Evolutionary conservation across 35 echinoderm and acorn worm genomes (phyloP).

Genomic region (Patiria miniata): DNA sequence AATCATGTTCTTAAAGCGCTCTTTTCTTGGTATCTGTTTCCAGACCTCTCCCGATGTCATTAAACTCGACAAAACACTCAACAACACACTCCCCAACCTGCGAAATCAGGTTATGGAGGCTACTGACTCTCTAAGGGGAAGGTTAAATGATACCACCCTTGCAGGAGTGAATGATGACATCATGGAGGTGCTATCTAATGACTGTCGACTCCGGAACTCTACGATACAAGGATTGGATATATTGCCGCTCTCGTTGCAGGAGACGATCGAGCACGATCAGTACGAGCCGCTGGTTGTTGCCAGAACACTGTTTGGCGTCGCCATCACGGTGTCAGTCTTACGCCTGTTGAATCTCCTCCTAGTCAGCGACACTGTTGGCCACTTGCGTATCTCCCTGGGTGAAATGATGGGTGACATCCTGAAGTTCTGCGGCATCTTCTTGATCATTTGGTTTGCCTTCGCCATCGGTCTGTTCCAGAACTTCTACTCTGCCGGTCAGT

Average conservation of each 20-base stretch:
- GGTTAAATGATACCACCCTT: neutral
- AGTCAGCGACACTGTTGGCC: slow-evolving; percentile 21
- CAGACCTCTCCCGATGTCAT: neutral
- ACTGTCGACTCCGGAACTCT: neutral
- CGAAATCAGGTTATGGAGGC: neutral
- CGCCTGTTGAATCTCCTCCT: slow-evolving; percentile 24
- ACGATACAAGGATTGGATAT: neutral
- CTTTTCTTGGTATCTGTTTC: neutral
- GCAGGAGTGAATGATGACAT: neutral
- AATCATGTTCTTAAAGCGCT: too few species aligned
- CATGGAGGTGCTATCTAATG: neutral
- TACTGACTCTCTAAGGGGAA: neutral
- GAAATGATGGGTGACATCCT: slow-evolving; percentile 13
- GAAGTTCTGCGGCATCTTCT: slow-evolving; percentile 28
- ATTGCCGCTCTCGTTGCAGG: neutral
- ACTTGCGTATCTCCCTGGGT: slow-evolving; percentile 7
- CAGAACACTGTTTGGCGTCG: neutral
- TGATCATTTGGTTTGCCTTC: slow-evolving; percentile 21
- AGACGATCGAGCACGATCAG: neutral
- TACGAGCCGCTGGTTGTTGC: slow-evolving; percentile 31
- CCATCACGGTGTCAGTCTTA: slow-evolving; percentile 14
- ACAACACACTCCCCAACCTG: neutral
- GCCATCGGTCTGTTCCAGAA: slow-evolving; percentile 18
- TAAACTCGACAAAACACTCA: neutral
- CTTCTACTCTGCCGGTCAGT: neutral